Conservation (phyloP, 1,140 invertebrate genomes). For the Octopus sinensis region DNA sequence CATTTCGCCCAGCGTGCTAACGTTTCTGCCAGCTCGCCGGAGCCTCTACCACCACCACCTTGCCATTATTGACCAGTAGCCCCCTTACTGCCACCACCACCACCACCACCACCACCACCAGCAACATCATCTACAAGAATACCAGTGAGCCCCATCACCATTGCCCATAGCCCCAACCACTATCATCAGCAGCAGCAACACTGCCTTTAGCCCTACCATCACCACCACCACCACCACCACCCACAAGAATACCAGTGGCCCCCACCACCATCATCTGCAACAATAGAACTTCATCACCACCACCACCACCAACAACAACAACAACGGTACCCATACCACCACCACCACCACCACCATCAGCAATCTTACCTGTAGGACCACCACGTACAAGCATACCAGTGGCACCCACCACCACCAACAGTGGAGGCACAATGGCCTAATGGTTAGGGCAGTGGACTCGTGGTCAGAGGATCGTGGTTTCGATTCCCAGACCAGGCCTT, state of each 20-base stretch:
- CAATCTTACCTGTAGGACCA: too few relatives aligned
- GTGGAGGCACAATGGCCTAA: too few relatives aligned
- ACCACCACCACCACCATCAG: too few relatives aligned
- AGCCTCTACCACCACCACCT: constrained; percentile 22
- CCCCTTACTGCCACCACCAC: not conserved
- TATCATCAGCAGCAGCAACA: constrained; percentile 14
- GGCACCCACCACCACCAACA: too few relatives aligned
- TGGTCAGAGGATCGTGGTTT: too few relatives aligned
- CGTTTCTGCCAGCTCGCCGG: not conserved
- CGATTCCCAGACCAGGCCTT: too few relatives aligned
- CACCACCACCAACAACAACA: not conserved
- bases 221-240: not conserved
- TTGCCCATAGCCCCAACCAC: not conserved
- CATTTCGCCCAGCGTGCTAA: too few relatives aligned
- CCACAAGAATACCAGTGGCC: not conserved
- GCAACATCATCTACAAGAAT: constrained; percentile 2
- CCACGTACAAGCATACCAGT: too few relatives aligned
- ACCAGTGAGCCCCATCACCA: not conserved
- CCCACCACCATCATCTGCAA: constrained; percentile 11
- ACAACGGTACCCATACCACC: too few relatives aligned
- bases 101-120: constrained; percentile 12
- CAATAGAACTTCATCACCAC: constrained; percentile 9
- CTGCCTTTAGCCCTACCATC: constrained; percentile 5
- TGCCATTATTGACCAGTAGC: too few relatives aligned
- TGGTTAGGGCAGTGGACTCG: too few relatives aligned